Percentiles rank a stretch among this genome's conserved stretches.
Conservation (phyloP, 1,140 invertebrate genomes). For the Drosophila biarmipes region DNA sequence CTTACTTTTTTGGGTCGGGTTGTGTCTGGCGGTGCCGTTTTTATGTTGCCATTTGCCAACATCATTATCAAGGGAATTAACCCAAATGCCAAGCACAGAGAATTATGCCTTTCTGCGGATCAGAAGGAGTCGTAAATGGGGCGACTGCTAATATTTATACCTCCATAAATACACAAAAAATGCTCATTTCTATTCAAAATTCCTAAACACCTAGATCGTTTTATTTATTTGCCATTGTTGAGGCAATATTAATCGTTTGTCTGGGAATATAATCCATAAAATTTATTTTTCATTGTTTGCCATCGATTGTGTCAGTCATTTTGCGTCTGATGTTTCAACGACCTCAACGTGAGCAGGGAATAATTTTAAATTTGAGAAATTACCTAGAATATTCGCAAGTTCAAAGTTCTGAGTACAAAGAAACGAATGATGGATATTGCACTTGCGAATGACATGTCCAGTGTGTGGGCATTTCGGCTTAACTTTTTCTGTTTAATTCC, state of each 20-base stretch:
- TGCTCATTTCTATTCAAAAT: background rate
- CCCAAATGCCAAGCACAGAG: constrained; percentile 14
- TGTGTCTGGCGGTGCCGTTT: constrained; percentile 26
- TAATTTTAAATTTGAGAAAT: background rate
- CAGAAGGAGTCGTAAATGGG: constrained; percentile 1
- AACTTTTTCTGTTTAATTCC: background rate
- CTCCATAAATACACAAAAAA: background rate
- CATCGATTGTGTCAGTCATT: constrained; percentile 16
- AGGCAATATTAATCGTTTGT: constrained; percentile 4
- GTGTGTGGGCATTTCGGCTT: no score
- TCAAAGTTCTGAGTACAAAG: constrained; percentile 4
- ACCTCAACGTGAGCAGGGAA: background rate
- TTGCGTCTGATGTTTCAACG: constrained; percentile 12
- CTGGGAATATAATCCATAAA: background rate
- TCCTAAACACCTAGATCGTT: background rate
- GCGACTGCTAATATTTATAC: constrained; percentile 4
- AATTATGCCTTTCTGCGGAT: constrained; percentile 6
- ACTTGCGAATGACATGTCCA: background rate
- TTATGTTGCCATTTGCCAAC: constrained; percentile 17
- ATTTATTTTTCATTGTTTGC: constrained; percentile 11
- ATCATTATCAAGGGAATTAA: constrained; percentile 40
- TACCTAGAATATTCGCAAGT: background rate
- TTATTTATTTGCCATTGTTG: constrained; percentile 9
- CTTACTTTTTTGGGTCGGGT: background rate
- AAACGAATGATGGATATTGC: background rate